Evolutionary conservation across 2,888 invertebrate species (phyloP).

Genomic region (Psylliodes chrysocephalus): DNA sequence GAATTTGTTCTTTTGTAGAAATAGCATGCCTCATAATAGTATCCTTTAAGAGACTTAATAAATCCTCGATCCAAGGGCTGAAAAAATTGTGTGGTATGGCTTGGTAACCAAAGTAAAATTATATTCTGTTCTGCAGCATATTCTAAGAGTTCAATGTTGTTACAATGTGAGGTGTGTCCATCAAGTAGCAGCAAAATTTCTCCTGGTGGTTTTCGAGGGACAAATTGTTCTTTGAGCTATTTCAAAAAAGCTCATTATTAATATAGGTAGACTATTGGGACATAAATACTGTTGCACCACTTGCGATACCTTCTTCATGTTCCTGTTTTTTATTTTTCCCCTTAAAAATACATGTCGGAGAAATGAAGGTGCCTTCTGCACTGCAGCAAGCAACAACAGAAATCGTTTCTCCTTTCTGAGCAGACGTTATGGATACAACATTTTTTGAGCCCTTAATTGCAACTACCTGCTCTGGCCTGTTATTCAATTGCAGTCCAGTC

Average conservation of each 20-base stretch:
- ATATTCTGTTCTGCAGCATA: background rate
- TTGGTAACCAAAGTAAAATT: background rate
- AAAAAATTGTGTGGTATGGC: background rate
- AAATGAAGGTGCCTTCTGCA: too few species aligned
- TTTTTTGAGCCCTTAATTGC: too few species aligned
- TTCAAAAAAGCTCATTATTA: background rate
- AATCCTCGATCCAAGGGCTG: background rate
- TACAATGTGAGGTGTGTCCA: background rate
- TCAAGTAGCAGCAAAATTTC: too few species aligned
- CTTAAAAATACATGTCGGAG: background rate
- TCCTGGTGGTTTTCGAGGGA: too few species aligned
- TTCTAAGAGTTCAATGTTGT: background rate
- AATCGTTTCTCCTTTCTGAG: too few species aligned
- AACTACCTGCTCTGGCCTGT: too few species aligned
- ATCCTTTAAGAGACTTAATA: background rate
- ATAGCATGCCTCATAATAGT: background rate
- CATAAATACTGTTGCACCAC: background rate
- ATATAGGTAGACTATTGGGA: background rate
- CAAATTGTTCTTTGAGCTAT: background rate
- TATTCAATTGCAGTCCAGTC: too few species aligned
- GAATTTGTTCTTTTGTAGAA: background rate
- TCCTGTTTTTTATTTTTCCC: background rate
- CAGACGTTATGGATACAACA: too few species aligned
- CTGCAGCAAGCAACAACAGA: too few species aligned
- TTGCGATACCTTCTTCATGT: background rate